Conservation (phyloP, 2,113 vertebrate species). For the Neogobius melanostomus region DNA sequence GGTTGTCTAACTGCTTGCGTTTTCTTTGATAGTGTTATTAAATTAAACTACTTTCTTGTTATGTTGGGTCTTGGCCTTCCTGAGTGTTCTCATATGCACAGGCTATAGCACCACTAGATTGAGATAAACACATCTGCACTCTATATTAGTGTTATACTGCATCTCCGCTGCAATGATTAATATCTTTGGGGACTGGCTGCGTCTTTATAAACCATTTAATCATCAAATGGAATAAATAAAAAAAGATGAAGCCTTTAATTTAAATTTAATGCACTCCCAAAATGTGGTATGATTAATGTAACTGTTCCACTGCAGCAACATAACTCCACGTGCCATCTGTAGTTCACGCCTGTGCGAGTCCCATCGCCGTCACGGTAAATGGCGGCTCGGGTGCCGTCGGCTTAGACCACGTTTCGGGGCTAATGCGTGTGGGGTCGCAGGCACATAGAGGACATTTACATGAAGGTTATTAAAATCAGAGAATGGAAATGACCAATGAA, state of each 20-base stretch:
- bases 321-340: conserved; percentile 12
- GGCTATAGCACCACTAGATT: neutral
- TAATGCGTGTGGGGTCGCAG: neutral
- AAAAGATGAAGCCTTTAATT: conserved; percentile 11
- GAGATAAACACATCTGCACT: neutral
- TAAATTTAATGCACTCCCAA: conserved; percentile 36
- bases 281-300: conserved; percentile 37
- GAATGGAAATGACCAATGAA: too few relatives aligned
- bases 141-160: neutral
- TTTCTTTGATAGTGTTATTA: neutral
- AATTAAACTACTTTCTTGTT: neutral
- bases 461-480: too few relatives aligned
- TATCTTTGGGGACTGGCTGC: neutral
- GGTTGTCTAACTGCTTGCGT: neutral
- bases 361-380: conserved; percentile 44
- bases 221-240: conserved; percentile 20
- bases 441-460: neutral
- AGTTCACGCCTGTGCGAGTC: conserved; percentile 21
- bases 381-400: conserved; percentile 18
- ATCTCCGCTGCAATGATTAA: neutral
- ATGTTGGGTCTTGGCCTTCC: neutral
- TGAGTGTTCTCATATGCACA: too few relatives aligned
- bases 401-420: conserved; percentile 10
- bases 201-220: neutral
- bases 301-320: conserved; percentile 16